Conservation (phyloP, 2,113 vertebrate species). For the Ivindomyrus marchei region DNA sequence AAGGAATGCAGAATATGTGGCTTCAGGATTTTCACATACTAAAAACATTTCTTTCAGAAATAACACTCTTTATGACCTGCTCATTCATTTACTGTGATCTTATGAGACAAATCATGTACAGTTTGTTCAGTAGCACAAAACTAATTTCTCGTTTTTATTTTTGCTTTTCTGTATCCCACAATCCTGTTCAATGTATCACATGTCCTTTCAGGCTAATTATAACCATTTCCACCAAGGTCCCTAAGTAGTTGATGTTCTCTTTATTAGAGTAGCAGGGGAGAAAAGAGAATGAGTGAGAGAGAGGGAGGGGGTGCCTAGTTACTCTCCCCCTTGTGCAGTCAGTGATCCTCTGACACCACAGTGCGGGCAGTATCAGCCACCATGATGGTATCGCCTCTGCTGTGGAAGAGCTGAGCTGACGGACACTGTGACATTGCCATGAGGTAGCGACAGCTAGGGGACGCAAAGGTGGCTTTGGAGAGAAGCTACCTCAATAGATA, state of each 20-base stretch:
- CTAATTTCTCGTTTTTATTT: not conserved
- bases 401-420: not conserved
- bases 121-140: not conserved
- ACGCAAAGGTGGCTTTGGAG: not conserved
- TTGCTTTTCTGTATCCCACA: not conserved
- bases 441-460: not conserved
- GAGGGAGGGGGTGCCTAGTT: not conserved
- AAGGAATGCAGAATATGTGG: not conserved
- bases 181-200: not conserved
- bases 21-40: not conserved
- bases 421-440: not conserved
- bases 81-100: not conserved
- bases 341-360: not conserved
- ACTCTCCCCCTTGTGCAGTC: not conserved
- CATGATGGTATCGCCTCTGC: not conserved
- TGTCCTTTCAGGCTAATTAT: not conserved
- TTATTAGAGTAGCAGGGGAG: constrained; percentile 26
- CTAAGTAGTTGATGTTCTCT: not conserved
- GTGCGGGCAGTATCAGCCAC: not conserved
- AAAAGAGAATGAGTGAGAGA: not conserved
- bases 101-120: not conserved
- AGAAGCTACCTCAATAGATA: not conserved
- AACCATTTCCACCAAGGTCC: not conserved
- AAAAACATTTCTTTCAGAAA: not conserved
- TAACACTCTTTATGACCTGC: not conserved